Evolutionary conservation across 2,888 invertebrate species (phyloP).

Genomic region (Trypoxylon attenuatum): DNA sequence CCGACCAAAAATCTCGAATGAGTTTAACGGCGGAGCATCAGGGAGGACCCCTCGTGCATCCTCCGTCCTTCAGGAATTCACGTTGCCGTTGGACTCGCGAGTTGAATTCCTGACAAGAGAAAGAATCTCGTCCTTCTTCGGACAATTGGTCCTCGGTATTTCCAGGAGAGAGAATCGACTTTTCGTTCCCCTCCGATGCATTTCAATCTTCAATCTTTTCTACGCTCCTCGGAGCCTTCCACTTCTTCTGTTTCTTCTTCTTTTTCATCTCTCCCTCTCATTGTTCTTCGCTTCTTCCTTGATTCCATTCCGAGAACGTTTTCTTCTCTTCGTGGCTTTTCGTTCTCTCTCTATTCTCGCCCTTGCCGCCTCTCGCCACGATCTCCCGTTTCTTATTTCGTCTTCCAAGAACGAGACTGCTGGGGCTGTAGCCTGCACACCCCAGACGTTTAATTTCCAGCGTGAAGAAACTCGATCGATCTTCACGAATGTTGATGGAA

Average conservation of each 20-base stretch:
- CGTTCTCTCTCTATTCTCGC: constrained; percentile 45
- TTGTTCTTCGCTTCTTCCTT: constrained; percentile 4
- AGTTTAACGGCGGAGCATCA: constrained; percentile 30
- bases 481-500: neutral
- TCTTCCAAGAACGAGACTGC: constrained; percentile 43
- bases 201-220: constrained; percentile 47
- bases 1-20: constrained; percentile 32
- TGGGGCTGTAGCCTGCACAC: constrained; percentile 9
- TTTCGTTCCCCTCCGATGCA: constrained; percentile 56
- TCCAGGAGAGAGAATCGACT: constrained; percentile 53
- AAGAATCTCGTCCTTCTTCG: constrained; percentile 56
- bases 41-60: constrained; percentile 26
- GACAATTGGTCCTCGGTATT: constrained; percentile 54
- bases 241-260: constrained; percentile 10
- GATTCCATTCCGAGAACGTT: constrained; percentile 35
- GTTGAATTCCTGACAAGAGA: constrained; percentile 57
- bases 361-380: constrained; percentile 20
- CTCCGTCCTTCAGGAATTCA: constrained; percentile 49
- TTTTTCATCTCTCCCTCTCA: constrained; percentile 2
- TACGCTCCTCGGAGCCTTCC: constrained; percentile 29
- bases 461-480: neutral
- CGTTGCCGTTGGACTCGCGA: constrained; percentile 53
- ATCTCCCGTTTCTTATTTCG: constrained; percentile 53
- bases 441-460: too few species aligned
- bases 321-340: constrained; percentile 32